phyloP scores from a whole-genome alignment of 1,140 invertebrate species.

The Magallana ariakensis region DNA sequence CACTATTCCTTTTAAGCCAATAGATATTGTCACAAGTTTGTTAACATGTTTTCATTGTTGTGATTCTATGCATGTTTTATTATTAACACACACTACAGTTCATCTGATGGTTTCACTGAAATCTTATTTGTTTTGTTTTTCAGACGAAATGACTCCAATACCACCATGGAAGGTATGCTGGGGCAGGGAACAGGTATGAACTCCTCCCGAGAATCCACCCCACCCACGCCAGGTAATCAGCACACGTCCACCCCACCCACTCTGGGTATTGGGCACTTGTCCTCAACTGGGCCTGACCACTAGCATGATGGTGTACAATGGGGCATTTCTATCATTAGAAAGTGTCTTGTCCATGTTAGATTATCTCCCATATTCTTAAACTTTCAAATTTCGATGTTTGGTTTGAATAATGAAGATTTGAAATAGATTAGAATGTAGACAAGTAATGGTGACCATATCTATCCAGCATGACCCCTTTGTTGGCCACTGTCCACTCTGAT shows the following conservation, averaged over 20 bases:
- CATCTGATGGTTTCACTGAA: too few species aligned
- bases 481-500: neutral
- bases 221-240: slow-evolving; percentile 94
- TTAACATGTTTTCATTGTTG: neutral
- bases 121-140: slow-evolving; percentile 61
- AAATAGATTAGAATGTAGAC: neutral
- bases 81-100: neutral
- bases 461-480: neutral
- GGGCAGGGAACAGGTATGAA: slow-evolving; percentile 82
- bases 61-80: neutral
- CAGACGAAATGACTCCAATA: slow-evolving; percentile 89
- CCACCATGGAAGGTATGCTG: slow-evolving; percentile 89
- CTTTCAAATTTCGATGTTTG: neutral
- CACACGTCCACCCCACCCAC: neutral
- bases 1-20: too few species aligned
- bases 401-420: neutral
- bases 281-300: neutral
- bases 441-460: slow-evolving; percentile 5
- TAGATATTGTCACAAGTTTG: too few species aligned
- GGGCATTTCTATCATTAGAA: too few species aligned
- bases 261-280: slow-evolving; percentile 15
- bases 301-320: neutral
- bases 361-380: neutral
- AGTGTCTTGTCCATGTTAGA: too few species aligned
- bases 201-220: slow-evolving; percentile 96